Evolutionary conservation across 2,888 invertebrate genomes (phyloP).

Genomic region (Lomographa bimaculata): DNA sequence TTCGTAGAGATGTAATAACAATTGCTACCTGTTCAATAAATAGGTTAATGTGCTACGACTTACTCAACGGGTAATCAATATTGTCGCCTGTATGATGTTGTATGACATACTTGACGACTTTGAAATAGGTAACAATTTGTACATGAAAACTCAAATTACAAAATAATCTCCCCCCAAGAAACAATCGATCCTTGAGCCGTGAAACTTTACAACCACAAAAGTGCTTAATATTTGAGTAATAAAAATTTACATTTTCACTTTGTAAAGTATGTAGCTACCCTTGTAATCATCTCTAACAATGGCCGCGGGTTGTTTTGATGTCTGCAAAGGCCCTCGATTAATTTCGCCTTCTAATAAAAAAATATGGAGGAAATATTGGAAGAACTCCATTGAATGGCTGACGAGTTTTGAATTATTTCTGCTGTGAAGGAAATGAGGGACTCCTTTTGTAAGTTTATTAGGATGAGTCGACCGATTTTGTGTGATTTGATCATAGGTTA

Average conservation of each 20-base stretch:
- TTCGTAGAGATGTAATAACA: too few relatives aligned
- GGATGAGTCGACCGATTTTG: conserved; percentile 10
- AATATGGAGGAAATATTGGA: conserved; percentile 54
- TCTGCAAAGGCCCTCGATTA: conserved; percentile 74
- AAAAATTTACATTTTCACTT: conserved; percentile 76
- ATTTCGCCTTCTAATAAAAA: conserved; percentile 69
- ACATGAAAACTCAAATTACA: too few relatives aligned
- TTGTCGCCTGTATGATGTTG: too few relatives aligned
- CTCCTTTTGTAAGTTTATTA: conserved; percentile 19
- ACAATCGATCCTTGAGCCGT: conserved; percentile 17
- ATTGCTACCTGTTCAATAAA: too few relatives aligned
- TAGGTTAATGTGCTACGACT: too few relatives aligned
- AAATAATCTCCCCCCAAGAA: too few relatives aligned
- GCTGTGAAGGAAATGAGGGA: conserved; percentile 14
- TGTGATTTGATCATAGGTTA: not conserved
- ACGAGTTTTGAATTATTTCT: conserved; percentile 30
- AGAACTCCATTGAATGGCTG: conserved; percentile 39
- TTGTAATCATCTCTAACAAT: conserved; percentile 77
- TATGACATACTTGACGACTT: too few relatives aligned
- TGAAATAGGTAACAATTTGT: too few relatives aligned
- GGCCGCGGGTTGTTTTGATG: conserved; percentile 74
- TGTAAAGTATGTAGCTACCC: conserved; percentile 59
- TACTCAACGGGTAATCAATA: too few relatives aligned
- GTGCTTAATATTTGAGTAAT: conserved; percentile 67
- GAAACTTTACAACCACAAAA: conserved; percentile 35